A percentile compares a stretch with the other conserved stretches of the same genome.
phyloP scores from a whole-genome alignment of 1,140 invertebrate species.

The Zaprionus gabonicus region DNA sequence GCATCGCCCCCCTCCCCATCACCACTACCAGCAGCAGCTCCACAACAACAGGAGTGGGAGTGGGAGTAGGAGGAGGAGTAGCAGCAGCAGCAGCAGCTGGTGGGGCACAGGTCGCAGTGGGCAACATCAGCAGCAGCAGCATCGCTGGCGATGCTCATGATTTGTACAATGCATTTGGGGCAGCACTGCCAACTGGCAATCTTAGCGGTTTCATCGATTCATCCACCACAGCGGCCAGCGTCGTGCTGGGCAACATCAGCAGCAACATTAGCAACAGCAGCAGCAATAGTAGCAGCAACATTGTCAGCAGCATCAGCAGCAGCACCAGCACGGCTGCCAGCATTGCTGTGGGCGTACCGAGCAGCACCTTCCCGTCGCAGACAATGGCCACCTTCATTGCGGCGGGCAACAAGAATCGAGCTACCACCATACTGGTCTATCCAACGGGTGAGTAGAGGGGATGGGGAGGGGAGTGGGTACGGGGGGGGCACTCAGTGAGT shows the following conservation, averaged over 20 bases:
- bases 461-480: too few relatives aligned
- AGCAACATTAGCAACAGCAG: constrained; percentile 21
- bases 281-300: constrained; percentile 25
- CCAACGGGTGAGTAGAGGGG: constrained; percentile 77
- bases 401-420: constrained; percentile 76
- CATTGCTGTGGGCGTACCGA: neutral
- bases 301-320: neutral
- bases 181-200: constrained; percentile 26
- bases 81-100: neutral
- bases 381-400: constrained; percentile 75
- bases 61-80: neutral
- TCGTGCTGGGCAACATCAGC: constrained; percentile 46
- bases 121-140: neutral
- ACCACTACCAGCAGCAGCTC: neutral
- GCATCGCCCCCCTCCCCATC: neutral
- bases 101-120: neutral
- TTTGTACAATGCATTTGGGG: constrained; percentile 51
- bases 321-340: neutral
- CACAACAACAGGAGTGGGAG: neutral
- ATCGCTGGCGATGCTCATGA: neutral
- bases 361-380: constrained; percentile 59
- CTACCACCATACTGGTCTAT: constrained; percentile 78
- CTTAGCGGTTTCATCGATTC: constrained; percentile 71
- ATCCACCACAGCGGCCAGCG: constrained; percentile 63
- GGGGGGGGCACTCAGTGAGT: neutral